Evolutionary conservation across 2,797 vertebrate genomes (phyloP).

Genomic region (Sebastes umbrosus): DNA sequence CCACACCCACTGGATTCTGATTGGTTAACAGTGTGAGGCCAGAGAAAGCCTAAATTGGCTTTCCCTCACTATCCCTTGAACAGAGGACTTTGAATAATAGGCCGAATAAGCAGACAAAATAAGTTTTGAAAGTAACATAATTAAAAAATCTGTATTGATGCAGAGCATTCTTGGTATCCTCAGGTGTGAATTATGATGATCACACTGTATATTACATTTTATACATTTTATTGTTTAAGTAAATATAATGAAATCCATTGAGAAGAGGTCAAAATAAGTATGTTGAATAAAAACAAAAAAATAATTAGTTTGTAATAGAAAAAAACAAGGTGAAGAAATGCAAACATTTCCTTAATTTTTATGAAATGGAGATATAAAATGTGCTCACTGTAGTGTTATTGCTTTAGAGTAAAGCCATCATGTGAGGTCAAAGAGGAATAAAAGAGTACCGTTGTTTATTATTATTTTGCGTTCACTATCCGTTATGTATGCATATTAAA

Average conservation of each 20-base stretch:
- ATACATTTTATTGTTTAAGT: rapidly evolving
- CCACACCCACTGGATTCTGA: constrained; percentile 64
- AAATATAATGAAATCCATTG: not conserved
- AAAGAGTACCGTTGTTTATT: not conserved
- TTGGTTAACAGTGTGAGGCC: constrained; percentile 58
- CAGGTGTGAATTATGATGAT: constrained; percentile 31
- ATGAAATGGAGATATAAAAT: not conserved
- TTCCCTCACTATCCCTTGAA: constrained; percentile 29
- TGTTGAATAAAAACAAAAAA: not conserved
- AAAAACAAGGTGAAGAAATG: not conserved
- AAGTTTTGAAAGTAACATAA: constrained; percentile 11
- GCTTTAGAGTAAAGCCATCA: not conserved
- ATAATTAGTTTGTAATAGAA: not conserved
- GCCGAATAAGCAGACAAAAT: constrained; percentile 32
- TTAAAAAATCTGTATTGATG: not conserved
- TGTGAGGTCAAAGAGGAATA: not conserved
- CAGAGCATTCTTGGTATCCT: constrained; percentile 8
- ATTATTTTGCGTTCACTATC: not conserved
- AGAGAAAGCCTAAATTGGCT: constrained; percentile 46
- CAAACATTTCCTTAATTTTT: not conserved
- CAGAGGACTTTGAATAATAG: constrained; percentile 30
- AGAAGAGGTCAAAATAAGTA: constrained; percentile 3
- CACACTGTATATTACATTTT: not conserved
- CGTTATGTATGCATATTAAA: not conserved
- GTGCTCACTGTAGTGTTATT: not conserved